Base-by-base conservation (phyloP, 2,888 invertebrate species). In the Thumatha senex region DNA sequence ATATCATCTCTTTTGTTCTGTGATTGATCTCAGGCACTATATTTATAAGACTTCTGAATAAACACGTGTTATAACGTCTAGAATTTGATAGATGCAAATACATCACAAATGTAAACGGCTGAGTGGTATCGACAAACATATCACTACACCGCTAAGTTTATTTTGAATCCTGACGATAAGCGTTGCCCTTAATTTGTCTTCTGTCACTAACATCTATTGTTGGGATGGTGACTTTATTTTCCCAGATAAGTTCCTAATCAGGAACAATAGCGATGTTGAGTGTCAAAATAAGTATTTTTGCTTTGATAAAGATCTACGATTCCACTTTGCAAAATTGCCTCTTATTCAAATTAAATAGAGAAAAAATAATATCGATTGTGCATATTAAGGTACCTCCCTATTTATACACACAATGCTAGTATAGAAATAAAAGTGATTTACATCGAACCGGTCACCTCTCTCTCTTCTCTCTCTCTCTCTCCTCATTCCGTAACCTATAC, bases 381-480 rank as follows among this genome's bases (percentile, higher is more conserved):
- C 50, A 49, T 65, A 61, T 58, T 54, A 40, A 54, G 43, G 46
- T 52, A 52, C 46, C 54, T 51, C 46, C 54, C 53, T 59, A 67
- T 65, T 69, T 57, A 51, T 52, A 44, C 36, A 57, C 40, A 51
- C n/a, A 67, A 65, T 67, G 67, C 60, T 43, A 55, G 57, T 54
- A 46, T 51, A 56, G 51, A 52, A 52, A 59, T 64, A 61, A 64
- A 57, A 48, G 56, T 51, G 54, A 56, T 52, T 45, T 30, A 40
- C n/a, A n/a, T n/a, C n/a, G n/a, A n/a, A n/a, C n/a, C n/a, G n/a
- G n/a, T n/a, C n/a, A n/a, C n/a, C n/a, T n/a, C n/a, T n/a, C n/a
- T n/a, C n/a, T n/a, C n/a, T n/a, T n/a, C n/a, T n/a, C n/a, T n/a
- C n/a, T n/a, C n/a, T n/a, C n/a, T n/a, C n/a, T n/a, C n/a, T n/a